Percentiles rank a stretch among this genome's conserved stretches.
Evolutionary conservation across 1,140 invertebrate genomes (phyloP).

Genomic region (Acromyrmex heyeri): DNA sequence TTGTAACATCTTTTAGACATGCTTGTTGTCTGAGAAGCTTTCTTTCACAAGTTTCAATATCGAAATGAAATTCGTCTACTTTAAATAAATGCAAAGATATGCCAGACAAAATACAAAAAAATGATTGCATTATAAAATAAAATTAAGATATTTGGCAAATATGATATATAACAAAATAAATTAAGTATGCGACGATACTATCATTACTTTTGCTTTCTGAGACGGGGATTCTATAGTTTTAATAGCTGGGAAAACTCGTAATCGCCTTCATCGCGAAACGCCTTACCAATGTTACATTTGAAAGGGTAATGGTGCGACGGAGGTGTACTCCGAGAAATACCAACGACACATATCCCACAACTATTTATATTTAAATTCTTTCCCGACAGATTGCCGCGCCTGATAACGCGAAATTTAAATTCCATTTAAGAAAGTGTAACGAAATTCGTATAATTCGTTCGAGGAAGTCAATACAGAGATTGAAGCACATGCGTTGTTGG

Average conservation of each 20-base stretch:
- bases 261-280: conserved; percentile 62
- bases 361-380: conserved; percentile 64
- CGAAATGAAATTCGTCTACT: background rate
- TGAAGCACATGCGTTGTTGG: conserved; percentile 31
- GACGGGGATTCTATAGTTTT: conserved; percentile 49
- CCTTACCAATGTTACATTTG: conserved; percentile 64
- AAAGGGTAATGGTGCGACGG: conserved; percentile 55
- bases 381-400: conserved; percentile 29
- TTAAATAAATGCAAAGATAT: background rate
- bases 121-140: conserved; percentile 32
- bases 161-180: conserved; percentile 52
- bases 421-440: conserved; percentile 53
- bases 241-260: conserved; percentile 61
- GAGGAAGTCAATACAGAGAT: conserved; percentile 25
- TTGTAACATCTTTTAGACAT: too few relatives aligned
- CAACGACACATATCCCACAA: conserved; percentile 48
- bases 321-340: conserved; percentile 53
- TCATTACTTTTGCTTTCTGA: conserved; percentile 62
- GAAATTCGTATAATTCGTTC: conserved; percentile 46
- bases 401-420: conserved; percentile 57
- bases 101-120: background rate
- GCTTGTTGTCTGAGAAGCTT: background rate
- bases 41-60: background rate
- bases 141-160: conserved; percentile 49
- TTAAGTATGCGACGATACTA: conserved; percentile 49